These are phyloP conservation scores for Iphiclides podalirius DNA, from an alignment of 2,888 invertebrate genomes.

Conservation along the genomic window DNA sequence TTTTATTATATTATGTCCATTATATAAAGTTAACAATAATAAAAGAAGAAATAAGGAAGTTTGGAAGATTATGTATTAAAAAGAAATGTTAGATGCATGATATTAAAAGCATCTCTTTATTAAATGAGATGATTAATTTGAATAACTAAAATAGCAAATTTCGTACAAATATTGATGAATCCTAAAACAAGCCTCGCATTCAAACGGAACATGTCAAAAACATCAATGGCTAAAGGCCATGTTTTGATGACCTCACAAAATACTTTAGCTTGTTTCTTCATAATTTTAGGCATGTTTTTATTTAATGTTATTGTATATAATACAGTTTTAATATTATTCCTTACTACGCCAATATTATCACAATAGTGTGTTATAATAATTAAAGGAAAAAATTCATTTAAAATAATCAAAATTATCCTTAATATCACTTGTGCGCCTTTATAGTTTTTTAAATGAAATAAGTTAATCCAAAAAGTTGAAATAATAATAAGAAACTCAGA, in stretches of 20 bases:
- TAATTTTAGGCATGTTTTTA: conserved; percentile 48
- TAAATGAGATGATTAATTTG: conserved; percentile 55
- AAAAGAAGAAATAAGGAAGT: too few relatives aligned
- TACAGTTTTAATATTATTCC: conserved; percentile 47
- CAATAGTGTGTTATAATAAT: conserved; percentile 47
- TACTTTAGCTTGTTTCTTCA: conserved; percentile 55
- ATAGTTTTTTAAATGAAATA: conserved; percentile 35
- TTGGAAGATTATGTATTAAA: too few relatives aligned
- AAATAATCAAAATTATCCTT: conserved; percentile 43
- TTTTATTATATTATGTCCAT: too few relatives aligned
- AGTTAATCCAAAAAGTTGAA: conserved; percentile 47
- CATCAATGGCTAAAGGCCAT: conserved; percentile 41
- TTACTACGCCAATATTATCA: conserved; percentile 42
- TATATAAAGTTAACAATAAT: too few relatives aligned
- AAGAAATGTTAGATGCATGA: too few relatives aligned
- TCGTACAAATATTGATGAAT: conserved; percentile 59
- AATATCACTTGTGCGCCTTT: conserved; percentile 24
- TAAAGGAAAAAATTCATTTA: conserved; percentile 40
- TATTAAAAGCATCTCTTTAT: too few relatives aligned
- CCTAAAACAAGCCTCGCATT: conserved; percentile 59
- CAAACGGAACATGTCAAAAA: conserved; percentile 57
- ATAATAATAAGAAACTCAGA: conserved; percentile 48
- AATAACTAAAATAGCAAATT: conserved; percentile 60
- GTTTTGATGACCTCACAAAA: conserved; percentile 58
- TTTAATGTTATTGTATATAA: conserved; percentile 58